Evolutionary conservation across 2,888 invertebrate species (phyloP), one percentile per base, ranked within the genome.

Genomic region (Synergus japonicus): DNA sequence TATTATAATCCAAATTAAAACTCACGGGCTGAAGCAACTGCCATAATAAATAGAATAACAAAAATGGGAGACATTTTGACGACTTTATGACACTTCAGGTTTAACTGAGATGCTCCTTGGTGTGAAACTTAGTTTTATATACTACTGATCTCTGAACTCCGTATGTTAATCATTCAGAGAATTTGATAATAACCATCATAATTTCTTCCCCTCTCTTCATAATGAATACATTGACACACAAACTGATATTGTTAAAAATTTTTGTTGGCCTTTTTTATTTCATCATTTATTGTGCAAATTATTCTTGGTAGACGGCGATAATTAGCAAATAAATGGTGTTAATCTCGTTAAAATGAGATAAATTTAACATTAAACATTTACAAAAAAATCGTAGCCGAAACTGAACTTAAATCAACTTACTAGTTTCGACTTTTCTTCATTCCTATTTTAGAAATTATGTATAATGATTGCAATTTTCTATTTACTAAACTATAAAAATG

Each of bases 61-160:
- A 54, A 49, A 73, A 54, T 41, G 1, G 37, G 54, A 54, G 37
- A 41, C 73, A 73, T 73, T n/a, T 73, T 73, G 54, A 73, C 2
- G 49, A 37, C 15, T 73, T 73, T 49, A 73, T 54, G 29, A 37
- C 54, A 73, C 54, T 41, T n/a, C 4, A 37, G 8, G 15, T n/a
- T 58, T 41, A 63, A 63, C 29, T 73, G 54, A 37, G 10, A 41
- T 54, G 10, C 29, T 29, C 29, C 41, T 54, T 54, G 18, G 9
- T n/a, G 73, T 12, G 15, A 69, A 29, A 29, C 7, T 22, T 69
- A 22, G 29, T 69, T 73, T 73, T 73, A 73, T 73, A 73, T 73
- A 73, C 1, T n/a, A 73, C 46, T 54, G 37, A 41, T 29, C 10
- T 13, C 63, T 63, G 63, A 63, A 22, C 2, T 63, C 5, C 7